phyloP scores from a whole-genome alignment of 2,113 vertebrate genomes.

The Tachysurus fulvidraco region DNA sequence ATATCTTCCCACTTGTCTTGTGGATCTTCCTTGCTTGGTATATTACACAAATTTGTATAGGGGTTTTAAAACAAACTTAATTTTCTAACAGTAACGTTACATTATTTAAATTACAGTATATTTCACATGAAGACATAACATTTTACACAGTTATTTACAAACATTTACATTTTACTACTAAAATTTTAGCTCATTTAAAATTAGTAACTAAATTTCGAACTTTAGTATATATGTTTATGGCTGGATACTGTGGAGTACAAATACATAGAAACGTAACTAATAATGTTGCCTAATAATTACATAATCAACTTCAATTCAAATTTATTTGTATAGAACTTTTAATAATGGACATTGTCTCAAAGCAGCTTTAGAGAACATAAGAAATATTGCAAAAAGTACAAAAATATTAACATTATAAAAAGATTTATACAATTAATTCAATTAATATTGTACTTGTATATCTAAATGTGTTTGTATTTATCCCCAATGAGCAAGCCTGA shows the following conservation, averaged over 20 bases:
- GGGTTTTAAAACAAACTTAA: not conserved
- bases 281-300: not conserved
- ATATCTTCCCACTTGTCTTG: not conserved
- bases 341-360: too few species aligned
- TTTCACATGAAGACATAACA: not conserved
- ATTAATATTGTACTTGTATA: too few species aligned
- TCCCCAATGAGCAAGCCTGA: too few species aligned
- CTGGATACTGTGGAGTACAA: too few species aligned
- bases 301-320: not conserved
- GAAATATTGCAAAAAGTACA: too few species aligned
- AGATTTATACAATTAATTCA: too few species aligned
- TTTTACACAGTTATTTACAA: not conserved
- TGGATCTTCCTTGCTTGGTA: not conserved
- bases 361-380: too few species aligned
- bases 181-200: not conserved
- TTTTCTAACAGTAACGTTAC: not conserved
- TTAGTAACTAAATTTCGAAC: not conserved
- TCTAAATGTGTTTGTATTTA: too few species aligned
- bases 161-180: not conserved
- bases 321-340: too few species aligned
- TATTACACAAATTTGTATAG: not conserved
- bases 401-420: too few species aligned
- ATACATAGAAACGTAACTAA: too few species aligned
- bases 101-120: not conserved
- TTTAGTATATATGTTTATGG: too few species aligned